These are phyloP conservation scores for Ageneiosus marmoratus DNA, from an alignment of 2,113 vertebrate species.

Conservation along the genomic window DNA sequence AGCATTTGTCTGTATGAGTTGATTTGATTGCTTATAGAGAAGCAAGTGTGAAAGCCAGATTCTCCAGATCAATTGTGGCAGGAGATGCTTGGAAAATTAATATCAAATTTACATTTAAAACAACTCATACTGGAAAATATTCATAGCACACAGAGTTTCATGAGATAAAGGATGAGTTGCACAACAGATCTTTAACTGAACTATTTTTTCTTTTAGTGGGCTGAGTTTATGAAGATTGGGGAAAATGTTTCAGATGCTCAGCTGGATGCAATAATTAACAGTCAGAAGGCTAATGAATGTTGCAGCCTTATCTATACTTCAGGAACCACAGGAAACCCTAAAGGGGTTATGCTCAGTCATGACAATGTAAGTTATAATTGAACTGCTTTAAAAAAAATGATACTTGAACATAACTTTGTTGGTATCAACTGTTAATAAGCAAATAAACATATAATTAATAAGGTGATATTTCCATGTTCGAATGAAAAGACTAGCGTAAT, in stretches of 20 bases:
- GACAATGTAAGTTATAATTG: slow-evolving; percentile 73
- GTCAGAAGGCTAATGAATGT: slow-evolving; percentile 76
- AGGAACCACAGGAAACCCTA: slow-evolving; percentile 74
- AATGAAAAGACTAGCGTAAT: background rate
- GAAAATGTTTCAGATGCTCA: slow-evolving; percentile 60
- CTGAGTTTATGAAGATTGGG: slow-evolving; percentile 74
- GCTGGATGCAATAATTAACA: slow-evolving; percentile 66
- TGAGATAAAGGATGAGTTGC: background rate
- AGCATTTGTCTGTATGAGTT: background rate
- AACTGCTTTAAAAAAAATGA: background rate
- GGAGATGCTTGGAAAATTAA: background rate
- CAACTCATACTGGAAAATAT: background rate
- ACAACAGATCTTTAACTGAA: background rate
- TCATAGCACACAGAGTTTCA: no score
- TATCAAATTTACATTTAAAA: background rate
- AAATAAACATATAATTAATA: background rate
- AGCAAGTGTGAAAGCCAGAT: no score
- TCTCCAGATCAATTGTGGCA: background rate
- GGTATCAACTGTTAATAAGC: background rate
- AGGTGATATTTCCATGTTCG: background rate
- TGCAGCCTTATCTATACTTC: slow-evolving; percentile 78
- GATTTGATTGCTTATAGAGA: background rate
- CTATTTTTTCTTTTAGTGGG: slow-evolving; percentile 67
- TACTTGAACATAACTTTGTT: background rate
- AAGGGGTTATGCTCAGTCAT: slow-evolving; percentile 82